Evolutionary conservation across 2,888 invertebrate genomes (phyloP), one percentile per base, ranked within the genome.

Genomic region (Dendrolimus pini): DNA sequence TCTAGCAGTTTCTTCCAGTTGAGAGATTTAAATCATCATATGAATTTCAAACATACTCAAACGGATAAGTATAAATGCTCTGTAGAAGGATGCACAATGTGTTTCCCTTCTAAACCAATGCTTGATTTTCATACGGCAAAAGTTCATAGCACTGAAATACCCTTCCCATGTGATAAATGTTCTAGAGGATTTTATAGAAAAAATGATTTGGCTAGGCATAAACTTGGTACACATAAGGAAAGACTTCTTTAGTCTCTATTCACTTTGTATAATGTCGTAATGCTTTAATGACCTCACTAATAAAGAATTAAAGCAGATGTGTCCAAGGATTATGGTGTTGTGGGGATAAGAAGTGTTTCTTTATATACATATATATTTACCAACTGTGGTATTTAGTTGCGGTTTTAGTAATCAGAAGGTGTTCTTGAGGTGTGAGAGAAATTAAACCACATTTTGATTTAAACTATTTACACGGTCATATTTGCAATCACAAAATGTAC

Each of bases 201-300:
- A 62, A 85, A 80, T 75, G 89, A 90, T 74, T 74, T 89, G 1
- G 78, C 82, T 1, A 75, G 85, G 62, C 89, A 90, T 69, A 84
- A 79, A 65, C 75, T 80, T 61, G 83, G 79, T 41, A 82, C 83
- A 13, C 87, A 88, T 64, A 85, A 85, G 64, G 80, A 85, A 66
- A 82, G 69, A 69, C 71, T 83, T 62, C 55, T 59, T 7, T 69
- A 65, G 60, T 52, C 55, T 18, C 41, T 58, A 58, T 58, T 30
- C 60, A 58, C 56, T 56, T 61, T 61, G 55, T 56, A 54, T 55
- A 59, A 52, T 58, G 56, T 59, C 58, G 0, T 54, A 54, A 10
- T 54, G 10, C 30, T 30, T 30, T 30, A 30, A 30, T 30, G 3
- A 30, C 1, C 18, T 18, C 18, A 18, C 18, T 18, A 54, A 54